A percentile compares a stretch with the other conserved stretches of the same genome.
These are phyloP conservation scores for Anolis sagrei DNA, from an alignment of 2,113 vertebrate species.

Conservation along the genomic window DNA sequence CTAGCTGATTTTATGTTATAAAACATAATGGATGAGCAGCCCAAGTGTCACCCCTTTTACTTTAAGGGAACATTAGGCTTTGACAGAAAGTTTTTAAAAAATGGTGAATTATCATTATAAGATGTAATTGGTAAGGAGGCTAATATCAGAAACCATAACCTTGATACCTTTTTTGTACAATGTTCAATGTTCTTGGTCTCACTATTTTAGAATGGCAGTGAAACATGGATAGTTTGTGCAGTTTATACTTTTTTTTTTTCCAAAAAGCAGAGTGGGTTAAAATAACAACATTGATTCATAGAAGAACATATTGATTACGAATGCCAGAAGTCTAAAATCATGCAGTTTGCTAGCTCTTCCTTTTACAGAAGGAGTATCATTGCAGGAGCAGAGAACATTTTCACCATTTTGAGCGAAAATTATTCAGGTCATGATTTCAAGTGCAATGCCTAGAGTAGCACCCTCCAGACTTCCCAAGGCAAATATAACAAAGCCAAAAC, in stretches of 20 bases:
- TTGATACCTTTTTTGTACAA: neutral
- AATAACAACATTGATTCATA: neutral
- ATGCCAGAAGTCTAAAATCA: neutral
- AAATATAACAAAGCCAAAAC: too few species aligned
- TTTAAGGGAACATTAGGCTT: neutral
- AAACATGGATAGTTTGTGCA: neutral
- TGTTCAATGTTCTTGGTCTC: neutral
- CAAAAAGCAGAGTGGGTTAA: neutral
- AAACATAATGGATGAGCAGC: constrained; percentile 6
- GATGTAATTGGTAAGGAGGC: constrained; percentile 1
- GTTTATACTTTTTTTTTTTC: neutral
- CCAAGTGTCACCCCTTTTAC: neutral
- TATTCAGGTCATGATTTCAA: too few species aligned
- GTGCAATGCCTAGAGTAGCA: too few species aligned
- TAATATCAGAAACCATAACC: constrained; percentile 15
- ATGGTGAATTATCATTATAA: neutral
- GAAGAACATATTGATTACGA: neutral
- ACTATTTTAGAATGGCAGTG: neutral
- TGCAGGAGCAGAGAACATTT: too few species aligned
- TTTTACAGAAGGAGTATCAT: neutral
- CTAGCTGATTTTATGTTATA: neutral
- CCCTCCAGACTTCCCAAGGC: too few species aligned
- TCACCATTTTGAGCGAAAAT: too few species aligned
- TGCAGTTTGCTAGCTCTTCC: neutral
- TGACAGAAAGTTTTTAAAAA: constrained; percentile 1